phyloP scores from a whole-genome alignment of 2,888 invertebrate species.

The Leptothorax acervorum region DNA sequence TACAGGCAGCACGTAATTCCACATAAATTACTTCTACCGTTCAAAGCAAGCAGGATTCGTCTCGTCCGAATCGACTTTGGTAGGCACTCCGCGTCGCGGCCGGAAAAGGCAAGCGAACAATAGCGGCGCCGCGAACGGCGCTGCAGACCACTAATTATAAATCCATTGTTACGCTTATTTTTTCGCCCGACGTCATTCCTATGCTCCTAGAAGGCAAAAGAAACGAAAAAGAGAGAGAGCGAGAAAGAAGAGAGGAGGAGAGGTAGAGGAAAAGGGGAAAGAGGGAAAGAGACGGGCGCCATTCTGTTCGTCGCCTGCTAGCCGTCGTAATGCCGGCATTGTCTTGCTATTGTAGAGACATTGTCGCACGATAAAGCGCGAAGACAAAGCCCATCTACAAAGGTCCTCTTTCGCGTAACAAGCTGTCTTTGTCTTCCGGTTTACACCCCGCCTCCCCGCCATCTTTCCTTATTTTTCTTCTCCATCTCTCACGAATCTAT shows the following conservation, averaged over 20 bases:
- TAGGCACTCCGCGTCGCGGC: slow-evolving; percentile 54
- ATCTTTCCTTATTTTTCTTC: slow-evolving; percentile 29
- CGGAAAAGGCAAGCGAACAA: slow-evolving; percentile 72
- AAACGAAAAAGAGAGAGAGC: slow-evolving; percentile 22
- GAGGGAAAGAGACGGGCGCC: slow-evolving; percentile 64
- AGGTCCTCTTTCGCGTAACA: slow-evolving; percentile 79
- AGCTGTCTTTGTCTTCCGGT: slow-evolving; percentile 74
- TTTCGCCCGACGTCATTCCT: slow-evolving; percentile 79
- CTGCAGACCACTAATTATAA: slow-evolving; percentile 79
- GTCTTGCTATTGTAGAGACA: slow-evolving; percentile 82
- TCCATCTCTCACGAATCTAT: slow-evolving; percentile 41
- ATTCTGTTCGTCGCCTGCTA: slow-evolving; percentile 78
- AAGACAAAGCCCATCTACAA: slow-evolving; percentile 78
- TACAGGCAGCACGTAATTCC: slow-evolving; percentile 42
- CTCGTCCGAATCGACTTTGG: slow-evolving; percentile 65
- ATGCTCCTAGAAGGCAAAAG: slow-evolving; percentile 57
- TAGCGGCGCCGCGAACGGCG: slow-evolving; percentile 64
- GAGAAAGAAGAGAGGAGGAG: slow-evolving; percentile 13
- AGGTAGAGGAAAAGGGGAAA: neutral
- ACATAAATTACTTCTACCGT: slow-evolving; percentile 47
- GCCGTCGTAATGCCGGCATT: slow-evolving; percentile 80
- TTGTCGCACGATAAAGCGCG: slow-evolving; percentile 82
- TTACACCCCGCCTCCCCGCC: slow-evolving; percentile 61
- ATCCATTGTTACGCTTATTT: slow-evolving; percentile 80
- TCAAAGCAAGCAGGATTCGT: slow-evolving; percentile 53